These are phyloP conservation scores for Apus apus DNA, from an alignment of 2,113 vertebrate genomes.

Conservation along the genomic window DNA sequence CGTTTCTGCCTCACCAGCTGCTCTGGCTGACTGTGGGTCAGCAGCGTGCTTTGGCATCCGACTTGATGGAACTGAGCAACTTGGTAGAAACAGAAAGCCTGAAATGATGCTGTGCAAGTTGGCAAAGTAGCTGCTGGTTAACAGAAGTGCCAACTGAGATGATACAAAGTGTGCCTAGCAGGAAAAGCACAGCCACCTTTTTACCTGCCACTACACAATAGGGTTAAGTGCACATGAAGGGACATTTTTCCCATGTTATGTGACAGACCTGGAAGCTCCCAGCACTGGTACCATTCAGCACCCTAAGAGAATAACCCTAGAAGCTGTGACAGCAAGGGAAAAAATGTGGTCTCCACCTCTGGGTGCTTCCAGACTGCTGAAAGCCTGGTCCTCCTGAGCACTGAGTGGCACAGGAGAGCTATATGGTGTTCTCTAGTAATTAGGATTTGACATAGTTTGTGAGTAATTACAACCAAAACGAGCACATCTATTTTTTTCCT, in stretches of 20 bases:
- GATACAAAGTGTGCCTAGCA: background rate
- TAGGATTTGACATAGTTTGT: background rate
- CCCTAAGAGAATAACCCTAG: background rate
- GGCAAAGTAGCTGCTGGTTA: background rate
- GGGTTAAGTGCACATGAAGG: background rate
- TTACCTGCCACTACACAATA: background rate
- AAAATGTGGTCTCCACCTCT: background rate
- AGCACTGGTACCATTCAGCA: accelerated
- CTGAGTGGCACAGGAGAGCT: background rate
- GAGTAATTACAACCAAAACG: background rate
- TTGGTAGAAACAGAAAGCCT: background rate
- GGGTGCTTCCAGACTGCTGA: background rate
- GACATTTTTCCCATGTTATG: background rate
- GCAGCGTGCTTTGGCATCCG: background rate
- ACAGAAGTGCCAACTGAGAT: background rate
- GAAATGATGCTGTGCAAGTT: accelerated
- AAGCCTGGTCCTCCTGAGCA: background rate
- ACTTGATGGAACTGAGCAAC: background rate
- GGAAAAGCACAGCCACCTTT: background rate
- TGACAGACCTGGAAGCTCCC: background rate
- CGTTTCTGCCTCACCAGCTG: background rate
- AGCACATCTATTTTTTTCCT: background rate
- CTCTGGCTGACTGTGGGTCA: background rate
- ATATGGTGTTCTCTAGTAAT: background rate
- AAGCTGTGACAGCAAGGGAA: background rate